Conservation (phyloP, 2,888 invertebrate genomes). For the Amiota minor region DNA sequence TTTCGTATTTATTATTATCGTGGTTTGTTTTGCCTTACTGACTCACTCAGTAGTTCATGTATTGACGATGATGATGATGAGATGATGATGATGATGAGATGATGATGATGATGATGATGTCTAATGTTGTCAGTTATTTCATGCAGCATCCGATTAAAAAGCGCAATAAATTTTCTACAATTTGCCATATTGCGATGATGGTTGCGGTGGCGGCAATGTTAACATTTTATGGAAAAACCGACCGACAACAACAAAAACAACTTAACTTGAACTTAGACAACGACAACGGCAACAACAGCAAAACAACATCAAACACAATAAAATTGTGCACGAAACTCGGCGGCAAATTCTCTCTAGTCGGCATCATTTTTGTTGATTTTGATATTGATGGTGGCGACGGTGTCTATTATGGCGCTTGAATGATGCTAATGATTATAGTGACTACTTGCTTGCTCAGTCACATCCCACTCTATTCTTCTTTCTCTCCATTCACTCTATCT, state of each 20-base stretch:
- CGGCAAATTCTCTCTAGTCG: too few species aligned
- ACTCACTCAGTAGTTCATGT: too few species aligned
- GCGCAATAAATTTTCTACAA: constrained; percentile 5
- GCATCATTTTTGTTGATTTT: too few species aligned
- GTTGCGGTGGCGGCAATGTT: neutral
- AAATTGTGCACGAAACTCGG: neutral
- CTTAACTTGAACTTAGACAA: neutral
- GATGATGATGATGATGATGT: neutral
- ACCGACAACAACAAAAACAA: neutral
- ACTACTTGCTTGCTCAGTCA: too few species aligned
- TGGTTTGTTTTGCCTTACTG: too few species aligned
- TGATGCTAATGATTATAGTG: too few species aligned
- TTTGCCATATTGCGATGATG: neutral
- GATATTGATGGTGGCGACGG: too few species aligned
- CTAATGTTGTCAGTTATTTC: neutral
- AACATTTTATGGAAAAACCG: neutral
- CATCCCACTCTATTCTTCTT: too few species aligned
- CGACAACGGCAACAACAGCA: neutral
- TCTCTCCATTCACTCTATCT: too few species aligned
- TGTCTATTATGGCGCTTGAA: too few species aligned
- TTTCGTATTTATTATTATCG: too few species aligned
- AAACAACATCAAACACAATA: constrained; percentile 3
- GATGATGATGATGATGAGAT: neutral
- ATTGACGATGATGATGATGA: too few species aligned
- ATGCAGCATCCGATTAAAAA: neutral